Base-by-base conservation (phyloP, 2,888 invertebrate genomes). In the Lasioglossum lativentre region DNA sequence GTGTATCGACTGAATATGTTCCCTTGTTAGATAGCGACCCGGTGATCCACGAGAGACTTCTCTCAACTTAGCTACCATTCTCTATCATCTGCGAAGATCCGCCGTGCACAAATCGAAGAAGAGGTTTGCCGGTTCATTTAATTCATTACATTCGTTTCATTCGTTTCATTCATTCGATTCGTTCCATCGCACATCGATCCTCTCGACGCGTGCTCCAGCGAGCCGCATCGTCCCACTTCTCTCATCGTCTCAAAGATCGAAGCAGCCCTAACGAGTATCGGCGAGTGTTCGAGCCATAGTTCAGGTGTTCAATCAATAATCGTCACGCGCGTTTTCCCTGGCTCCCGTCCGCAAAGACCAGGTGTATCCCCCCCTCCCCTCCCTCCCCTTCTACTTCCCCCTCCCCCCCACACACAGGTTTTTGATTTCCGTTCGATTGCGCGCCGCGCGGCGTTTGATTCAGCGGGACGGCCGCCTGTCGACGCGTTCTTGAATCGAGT, bases 371-470 rank as follows among this genome's bases (percentile, higher is more conserved):
- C n/a, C n/a, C n/a, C n/a, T n/a, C n/a, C n/a, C n/a, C n/a, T n/a
- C n/a, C n/a, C n/a, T n/a, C n/a, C n/a, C n/a, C n/a, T n/a, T n/a
- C n/a, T n/a, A n/a, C n/a, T n/a, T n/a, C n/a, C n/a, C n/a, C n/a
- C n/a, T n/a, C n/a, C n/a, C n/a, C n/a, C n/a, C n/a, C n/a, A n/a
- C n/a, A n/a, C n/a, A n/a, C 72, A 72, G 83, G 84, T 78, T 83
- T 85, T 85, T 78, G 78, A 85, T 85, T 85, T 85, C 78, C 85
- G 75, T 83, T 75, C 74, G 84, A 85, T 85, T 83, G 83, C 78
- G 66, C 78, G 72, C 56, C 66, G 63, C 66, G 23, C 23, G 14
- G 72, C 75, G 85, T 85, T 85, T 78, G 85, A 85, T 72, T 75
- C 78, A 47, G 52, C 71, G 52, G 23, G 23, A 78, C 63, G 23